Percentiles rank a stretch among this genome's conserved stretches.
Evolutionary conservation across 1,140 invertebrate species (phyloP).

Genomic region (Drosophila persimilis): DNA sequence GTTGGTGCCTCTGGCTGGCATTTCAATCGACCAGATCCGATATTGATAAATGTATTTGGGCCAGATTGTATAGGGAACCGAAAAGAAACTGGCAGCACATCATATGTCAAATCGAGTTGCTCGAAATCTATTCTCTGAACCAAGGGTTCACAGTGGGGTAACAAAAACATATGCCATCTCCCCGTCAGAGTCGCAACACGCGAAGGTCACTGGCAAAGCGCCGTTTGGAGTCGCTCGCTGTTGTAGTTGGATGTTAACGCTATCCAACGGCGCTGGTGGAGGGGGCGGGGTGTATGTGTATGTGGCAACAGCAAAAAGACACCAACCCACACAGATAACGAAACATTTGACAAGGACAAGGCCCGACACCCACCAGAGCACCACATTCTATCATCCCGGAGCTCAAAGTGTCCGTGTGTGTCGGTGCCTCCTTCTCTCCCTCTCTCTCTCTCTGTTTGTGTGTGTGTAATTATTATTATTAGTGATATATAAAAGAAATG

Average conservation of each 20-base stretch:
- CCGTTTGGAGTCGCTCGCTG: constrained; percentile 65
- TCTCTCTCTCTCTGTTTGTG: background rate
- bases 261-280: too few species aligned
- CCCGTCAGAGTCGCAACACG: constrained; percentile 51
- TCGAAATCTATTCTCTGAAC: constrained; percentile 6
- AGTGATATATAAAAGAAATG: constrained; percentile 53
- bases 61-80: constrained; percentile 53
- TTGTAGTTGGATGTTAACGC: constrained; percentile 38
- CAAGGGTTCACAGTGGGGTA: constrained; percentile 5
- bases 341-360: constrained; percentile 77
- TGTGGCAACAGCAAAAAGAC: background rate
- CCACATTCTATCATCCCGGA: constrained; percentile 19
- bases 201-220: constrained; percentile 76
- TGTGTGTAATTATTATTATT: constrained; percentile 52
- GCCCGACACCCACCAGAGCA: constrained; percentile 14
- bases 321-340: constrained; percentile 59
- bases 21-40: constrained; percentile 59
- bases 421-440: constrained; percentile 1
- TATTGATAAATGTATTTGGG: constrained; percentile 78
- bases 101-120: constrained; percentile 74
- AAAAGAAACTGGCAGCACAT: constrained; percentile 62
- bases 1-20: constrained; percentile 17
- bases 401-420: constrained; percentile 29
- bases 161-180: constrained; percentile 63
- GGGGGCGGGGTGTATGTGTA: too few species aligned